Conservation (phyloP, 2,888 invertebrate genomes). For the Chloroclysta siterata region DNA sequence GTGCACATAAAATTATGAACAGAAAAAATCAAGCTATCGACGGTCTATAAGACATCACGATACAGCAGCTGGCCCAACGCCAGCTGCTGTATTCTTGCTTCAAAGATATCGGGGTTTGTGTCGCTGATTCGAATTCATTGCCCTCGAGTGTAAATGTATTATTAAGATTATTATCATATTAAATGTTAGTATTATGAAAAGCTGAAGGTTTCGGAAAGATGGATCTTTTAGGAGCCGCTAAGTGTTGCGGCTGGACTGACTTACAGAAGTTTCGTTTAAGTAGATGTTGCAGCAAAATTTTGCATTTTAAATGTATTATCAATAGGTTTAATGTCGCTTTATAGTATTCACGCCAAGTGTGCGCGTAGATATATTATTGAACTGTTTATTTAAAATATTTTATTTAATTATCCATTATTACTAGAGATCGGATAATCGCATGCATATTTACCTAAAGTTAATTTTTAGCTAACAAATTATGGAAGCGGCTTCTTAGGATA, state of each 20-base stretch:
- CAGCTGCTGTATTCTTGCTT: no score
- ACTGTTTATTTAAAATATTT: no score
- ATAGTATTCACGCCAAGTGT: neutral
- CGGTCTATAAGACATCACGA: no score
- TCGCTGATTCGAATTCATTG: neutral
- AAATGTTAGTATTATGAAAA: neutral
- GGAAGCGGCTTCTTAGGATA: no score
- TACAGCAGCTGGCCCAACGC: no score
- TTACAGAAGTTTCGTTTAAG: neutral
- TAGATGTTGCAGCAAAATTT: neutral
- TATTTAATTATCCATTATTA: no score
- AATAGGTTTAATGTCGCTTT: neutral
- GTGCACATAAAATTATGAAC: no score
- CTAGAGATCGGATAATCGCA: no score
- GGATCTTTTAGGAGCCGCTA: neutral
- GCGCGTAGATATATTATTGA: neutral
- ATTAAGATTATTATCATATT: neutral
- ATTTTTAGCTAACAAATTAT: no score
- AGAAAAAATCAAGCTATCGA: no score
- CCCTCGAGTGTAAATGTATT: neutral
- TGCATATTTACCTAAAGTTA: no score
- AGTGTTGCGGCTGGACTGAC: neutral
- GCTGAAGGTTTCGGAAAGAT: neutral
- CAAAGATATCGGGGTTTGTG: neutral
- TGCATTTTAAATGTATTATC: slow-evolving; percentile 1